Evolutionary conservation across 2,797 vertebrate species (phyloP).

Genomic region (Philypnodon macrostomus): DNA sequence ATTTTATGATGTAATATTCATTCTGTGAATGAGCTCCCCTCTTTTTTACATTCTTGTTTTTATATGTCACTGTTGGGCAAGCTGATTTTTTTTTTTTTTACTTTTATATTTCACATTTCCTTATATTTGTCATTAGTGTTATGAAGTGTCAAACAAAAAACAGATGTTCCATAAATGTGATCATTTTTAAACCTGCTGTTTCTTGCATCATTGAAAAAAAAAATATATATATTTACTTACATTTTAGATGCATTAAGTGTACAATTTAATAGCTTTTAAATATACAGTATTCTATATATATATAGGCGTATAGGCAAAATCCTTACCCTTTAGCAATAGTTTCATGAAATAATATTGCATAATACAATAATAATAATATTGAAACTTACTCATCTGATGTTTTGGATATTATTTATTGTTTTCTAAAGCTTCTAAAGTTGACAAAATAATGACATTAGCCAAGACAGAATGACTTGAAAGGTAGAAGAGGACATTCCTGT

Average conservation of each 20-base stretch:
- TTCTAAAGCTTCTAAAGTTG: slow-evolving; percentile 51
- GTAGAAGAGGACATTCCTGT: slow-evolving; percentile 65
- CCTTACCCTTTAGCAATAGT: too few species aligned
- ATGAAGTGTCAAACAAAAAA: slow-evolving; percentile 11
- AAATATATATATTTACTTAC: not conserved
- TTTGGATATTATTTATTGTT: slow-evolving; percentile 37
- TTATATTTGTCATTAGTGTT: slow-evolving; percentile 1
- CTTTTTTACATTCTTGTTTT: slow-evolving; percentile 34
- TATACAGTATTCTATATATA: too few species aligned
- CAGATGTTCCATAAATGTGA: slow-evolving; percentile 24
- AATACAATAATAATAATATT: slow-evolving; percentile 13
- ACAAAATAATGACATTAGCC: slow-evolving; percentile 53
- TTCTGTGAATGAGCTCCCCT: slow-evolving; percentile 78
- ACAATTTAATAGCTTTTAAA: not conserved
- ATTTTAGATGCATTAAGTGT: not conserved
- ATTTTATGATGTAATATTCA: slow-evolving; percentile 64
- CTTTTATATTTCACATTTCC: slow-evolving; percentile 1
- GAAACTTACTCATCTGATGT: slow-evolving; percentile 39
- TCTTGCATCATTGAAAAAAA: slow-evolving; percentile 1
- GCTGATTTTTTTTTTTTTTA: not conserved
- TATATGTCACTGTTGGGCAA: slow-evolving; percentile 16
- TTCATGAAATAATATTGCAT: not conserved
- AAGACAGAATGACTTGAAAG: slow-evolving; percentile 26
- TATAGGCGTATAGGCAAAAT: too few species aligned
- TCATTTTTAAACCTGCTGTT: slow-evolving; percentile 8